phyloP scores from a whole-genome alignment of 2,797 vertebrate genomes.

The Gila robusta region DNA sequence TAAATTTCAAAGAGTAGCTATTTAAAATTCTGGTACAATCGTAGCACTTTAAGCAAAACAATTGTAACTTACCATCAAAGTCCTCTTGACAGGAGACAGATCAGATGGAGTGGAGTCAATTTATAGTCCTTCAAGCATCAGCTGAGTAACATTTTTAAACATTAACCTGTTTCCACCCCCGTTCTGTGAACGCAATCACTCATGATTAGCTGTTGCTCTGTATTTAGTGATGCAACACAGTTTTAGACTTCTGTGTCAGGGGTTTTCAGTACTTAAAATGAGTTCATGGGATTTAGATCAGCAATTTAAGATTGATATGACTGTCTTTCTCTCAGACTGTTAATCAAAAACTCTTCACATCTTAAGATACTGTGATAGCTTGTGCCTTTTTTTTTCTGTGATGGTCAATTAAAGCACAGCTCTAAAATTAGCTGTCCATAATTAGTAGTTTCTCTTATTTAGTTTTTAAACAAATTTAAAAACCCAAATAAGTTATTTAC shows the following conservation, averaged over 20 bases:
- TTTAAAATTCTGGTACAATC: not conserved
- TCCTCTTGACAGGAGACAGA: constrained; percentile 68
- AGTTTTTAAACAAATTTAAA: not conserved
- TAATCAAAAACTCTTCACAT: constrained; percentile 6
- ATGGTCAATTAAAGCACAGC: not conserved
- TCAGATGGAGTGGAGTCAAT: constrained; percentile 50
- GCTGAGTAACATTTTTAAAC: constrained; percentile 13
- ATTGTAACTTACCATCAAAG: constrained; percentile 66
- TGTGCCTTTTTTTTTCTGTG: not conserved
- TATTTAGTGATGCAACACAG: constrained; percentile 35
- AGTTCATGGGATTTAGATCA: constrained; percentile 5
- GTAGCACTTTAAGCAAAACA: not conserved
- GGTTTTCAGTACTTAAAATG: constrained; percentile 12
- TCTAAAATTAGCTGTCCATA: not conserved
- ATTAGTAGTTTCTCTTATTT: not conserved
- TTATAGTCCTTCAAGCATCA: constrained; percentile 62
- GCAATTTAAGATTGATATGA: not conserved
- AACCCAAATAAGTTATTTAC: not conserved
- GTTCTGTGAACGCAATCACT: not conserved
- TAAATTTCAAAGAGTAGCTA: not conserved
- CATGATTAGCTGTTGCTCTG: constrained; percentile 11
- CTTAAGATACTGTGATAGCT: too few relatives aligned
- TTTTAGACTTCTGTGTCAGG: constrained; percentile 16
- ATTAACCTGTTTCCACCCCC: constrained; percentile 27
- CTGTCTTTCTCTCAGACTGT: not conserved